phyloP scores from a whole-genome alignment of 1,140 invertebrate species.

The Ceratitis capitata region DNA sequence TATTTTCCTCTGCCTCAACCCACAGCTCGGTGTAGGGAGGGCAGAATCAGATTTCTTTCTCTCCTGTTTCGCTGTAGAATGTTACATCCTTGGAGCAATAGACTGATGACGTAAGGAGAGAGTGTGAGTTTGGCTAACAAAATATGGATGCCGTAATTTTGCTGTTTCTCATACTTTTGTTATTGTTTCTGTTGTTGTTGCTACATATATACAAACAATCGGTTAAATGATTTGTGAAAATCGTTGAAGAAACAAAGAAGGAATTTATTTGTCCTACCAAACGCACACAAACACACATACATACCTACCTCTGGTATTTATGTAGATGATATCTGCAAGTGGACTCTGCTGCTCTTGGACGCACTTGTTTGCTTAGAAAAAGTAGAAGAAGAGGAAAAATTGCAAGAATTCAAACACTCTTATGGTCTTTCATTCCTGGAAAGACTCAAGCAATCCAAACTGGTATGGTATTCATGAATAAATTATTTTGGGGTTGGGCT shows the following conservation, averaged over 20 bases:
- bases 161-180: neutral
- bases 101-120: no score
- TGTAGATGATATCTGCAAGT: neutral
- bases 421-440: neutral
- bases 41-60: no score
- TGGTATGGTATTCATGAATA: neutral
- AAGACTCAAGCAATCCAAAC: neutral
- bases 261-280: neutral
- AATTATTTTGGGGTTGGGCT: neutral
- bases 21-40: neutral
- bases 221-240: constrained; percentile 27
- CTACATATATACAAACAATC: neutral
- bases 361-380: neutral
- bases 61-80: no score
- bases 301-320: neutral
- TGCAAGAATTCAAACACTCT: no score
- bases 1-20: neutral
- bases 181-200: neutral
- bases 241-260: constrained; percentile 1
- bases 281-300: neutral
- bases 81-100: no score
- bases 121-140: neutral
- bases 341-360: neutral
- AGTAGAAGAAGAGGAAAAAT: neutral
- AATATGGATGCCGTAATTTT: neutral